Evolutionary conservation across 2,888 invertebrate genomes (phyloP).

Genomic region (Calephelis perditalis): DNA sequence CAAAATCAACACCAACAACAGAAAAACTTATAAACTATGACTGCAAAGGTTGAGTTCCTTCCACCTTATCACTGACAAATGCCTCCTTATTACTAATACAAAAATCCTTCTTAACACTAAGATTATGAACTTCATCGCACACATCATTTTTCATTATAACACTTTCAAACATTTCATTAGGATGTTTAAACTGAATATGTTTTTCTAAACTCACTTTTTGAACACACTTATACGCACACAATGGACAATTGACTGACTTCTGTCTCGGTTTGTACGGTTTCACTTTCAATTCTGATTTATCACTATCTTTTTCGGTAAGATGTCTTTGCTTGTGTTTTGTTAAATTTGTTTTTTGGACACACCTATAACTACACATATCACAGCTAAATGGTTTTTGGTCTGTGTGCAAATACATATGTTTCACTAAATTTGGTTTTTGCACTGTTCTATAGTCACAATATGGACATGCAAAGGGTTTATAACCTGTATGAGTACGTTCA

Average conservation of each 20-base stretch:
- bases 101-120: conserved; percentile 30
- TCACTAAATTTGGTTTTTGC: conserved; percentile 71
- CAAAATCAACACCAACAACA: conserved; percentile 12
- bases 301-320: conserved; percentile 56
- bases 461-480: conserved; percentile 69
- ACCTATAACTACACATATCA: conserved; percentile 65
- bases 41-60: conserved; percentile 33
- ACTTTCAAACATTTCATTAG: conserved; percentile 30
- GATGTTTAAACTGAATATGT: conserved; percentile 64
- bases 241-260: conserved; percentile 62
- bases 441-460: conserved; percentile 71
- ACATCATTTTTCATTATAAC: conserved; percentile 24
- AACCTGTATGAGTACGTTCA: conserved; percentile 71
- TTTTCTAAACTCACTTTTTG: conserved; percentile 70
- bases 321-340: conserved; percentile 71
- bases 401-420: conserved; percentile 73
- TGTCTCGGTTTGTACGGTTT: conserved; percentile 65
- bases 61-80: conserved; percentile 26
- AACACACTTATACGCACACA: conserved; percentile 63
- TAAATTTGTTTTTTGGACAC: conserved; percentile 70
- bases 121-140: conserved; percentile 27
- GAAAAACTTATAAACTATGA: conserved; percentile 33
- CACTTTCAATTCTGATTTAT: conserved; percentile 48
- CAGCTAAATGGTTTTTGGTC: conserved; percentile 72
- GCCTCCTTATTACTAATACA: conserved; percentile 8